Evolutionary conservation across 2,888 invertebrate genomes (phyloP), one percentile per base, ranked within the genome.

Genomic region (Aricia artaxerxes): DNA sequence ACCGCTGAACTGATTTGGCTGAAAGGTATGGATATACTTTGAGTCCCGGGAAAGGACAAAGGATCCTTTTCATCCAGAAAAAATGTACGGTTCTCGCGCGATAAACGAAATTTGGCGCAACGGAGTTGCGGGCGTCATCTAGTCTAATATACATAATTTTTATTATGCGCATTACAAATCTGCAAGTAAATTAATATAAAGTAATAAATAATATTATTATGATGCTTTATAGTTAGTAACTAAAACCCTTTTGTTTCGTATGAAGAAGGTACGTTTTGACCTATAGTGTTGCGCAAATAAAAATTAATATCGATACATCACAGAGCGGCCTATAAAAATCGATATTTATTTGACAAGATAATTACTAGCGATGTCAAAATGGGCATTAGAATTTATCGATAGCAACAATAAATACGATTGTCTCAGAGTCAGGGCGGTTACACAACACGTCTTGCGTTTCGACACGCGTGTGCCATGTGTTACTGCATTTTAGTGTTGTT

Each of bases 391-490:
- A 69, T 69, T 13, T 35, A 38, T 69, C 31, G 69, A 69, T 69
- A 69, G 64, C 64, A 69, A 69, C 35, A 13, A 35, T 69, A 69
- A 69, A 69, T 38, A 69, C 35, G 35, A 69, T 69, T 69, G 69
- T 69, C 69, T 35, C 69, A 35, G n/a, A 4, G 11, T 5, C 35
- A 35, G 64, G 64, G 9, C 31, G 35, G 69, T 69, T 69, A 69
- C 69, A 84, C 81, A 79, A 84, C 83, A 83, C 84, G 85, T 83
- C 84, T n/a, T n/a, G n/a, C 81, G 83, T 85, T 84, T 82, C 84
- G 82, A 83, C 85, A 85, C 80, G 80, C 79, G 80, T 80, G 79
- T 80, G n/a, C 16, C 69, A 49, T 77, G 82, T 83, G 82, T 82
- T 82, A 81, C 79, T 79, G 82, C 80, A 69, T 31, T 75, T n/a